Evolutionary conservation across 1,140 invertebrate genomes (phyloP), one percentile per base, ranked within the genome.

Genomic region (Drosophila parvula): DNA sequence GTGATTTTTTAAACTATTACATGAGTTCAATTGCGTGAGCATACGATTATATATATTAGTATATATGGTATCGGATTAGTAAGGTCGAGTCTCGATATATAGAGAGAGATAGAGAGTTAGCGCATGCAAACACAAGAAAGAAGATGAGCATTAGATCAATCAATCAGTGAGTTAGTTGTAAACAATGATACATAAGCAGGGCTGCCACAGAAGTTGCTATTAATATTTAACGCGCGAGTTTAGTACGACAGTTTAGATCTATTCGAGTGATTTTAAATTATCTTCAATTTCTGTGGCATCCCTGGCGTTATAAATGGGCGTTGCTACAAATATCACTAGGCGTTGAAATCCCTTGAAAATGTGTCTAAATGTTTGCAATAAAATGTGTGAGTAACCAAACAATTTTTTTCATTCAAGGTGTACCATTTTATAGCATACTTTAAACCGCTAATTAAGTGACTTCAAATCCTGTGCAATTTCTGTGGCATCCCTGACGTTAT

Each of bases 81-180:
- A 44, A 60, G 61, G 55, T 78, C 44, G 74, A 77, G 40, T 71
- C 71, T 67, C 70, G 50, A 61, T 73, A 59, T 59, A 65, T 48
- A 61, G 62, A 74, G 53, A 57, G 58, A 62, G 48, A 70, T 50
- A 55, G 74, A 70, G 65, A 74, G 78, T 80, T 74, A 79, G 73
- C 50, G 69, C 82, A 85, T 85, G 82, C 82, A 85, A 85, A 79
- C 82, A 81, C 83, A 86, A 88, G 51, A 86, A 63, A 86, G 57
- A 79, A 88, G 53, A 71, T 74, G 79, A 81, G 75, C 41, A 63
- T 78, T 70, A 70, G 79, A 85, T 85, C 51, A 51, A 18, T 34
- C 43, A 47, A 28, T 50, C n/a, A 43, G 16, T 59, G 44, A 60
- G 57, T 76, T 58, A 81, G 59, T 58, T 79, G 80, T 51, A 30